Evolutionary conservation across 2,113 vertebrate species (phyloP).

Genomic region (Mionectes macconnelli): DNA sequence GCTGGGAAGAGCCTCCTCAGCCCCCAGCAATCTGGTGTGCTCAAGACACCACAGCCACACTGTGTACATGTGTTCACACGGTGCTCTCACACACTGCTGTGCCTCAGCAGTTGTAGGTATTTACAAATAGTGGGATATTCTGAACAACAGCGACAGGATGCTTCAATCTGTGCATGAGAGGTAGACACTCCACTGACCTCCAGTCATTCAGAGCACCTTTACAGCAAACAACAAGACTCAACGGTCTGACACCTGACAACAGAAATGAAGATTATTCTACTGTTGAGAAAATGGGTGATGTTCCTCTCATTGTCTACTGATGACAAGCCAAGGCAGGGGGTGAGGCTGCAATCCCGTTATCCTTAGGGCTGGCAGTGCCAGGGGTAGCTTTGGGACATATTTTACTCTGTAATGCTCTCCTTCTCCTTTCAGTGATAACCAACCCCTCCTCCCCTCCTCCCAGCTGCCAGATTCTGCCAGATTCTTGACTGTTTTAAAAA

Average conservation of each 20-base stretch:
- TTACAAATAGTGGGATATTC: not conserved
- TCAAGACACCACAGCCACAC: not conserved
- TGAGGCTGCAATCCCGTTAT: not conserved
- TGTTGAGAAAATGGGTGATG: not conserved
- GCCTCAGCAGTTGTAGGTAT: not conserved
- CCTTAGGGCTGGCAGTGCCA: not conserved
- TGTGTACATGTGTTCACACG: not conserved
- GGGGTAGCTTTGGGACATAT: not conserved
- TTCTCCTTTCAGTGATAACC: not conserved
- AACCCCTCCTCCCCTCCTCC: too few relatives aligned
- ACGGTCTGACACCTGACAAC: not conserved
- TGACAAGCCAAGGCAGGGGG: not conserved
- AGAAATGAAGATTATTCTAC: not conserved
- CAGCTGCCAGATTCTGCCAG: not conserved
- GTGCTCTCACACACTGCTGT: not conserved
- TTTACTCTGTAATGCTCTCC: not conserved
- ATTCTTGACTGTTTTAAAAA: not conserved
- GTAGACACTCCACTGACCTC: not conserved
- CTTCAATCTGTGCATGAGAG: not conserved
- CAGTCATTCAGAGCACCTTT: not conserved
- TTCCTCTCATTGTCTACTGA: not conserved
- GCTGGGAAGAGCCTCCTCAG: not conserved
- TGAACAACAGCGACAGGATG: not conserved
- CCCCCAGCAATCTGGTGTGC: not conserved
- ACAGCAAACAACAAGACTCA: not conserved